Evolutionary conservation across 2,888 invertebrate species (phyloP), one percentile per base, ranked within the genome.

Genomic region (Rapana venosa): DNA sequence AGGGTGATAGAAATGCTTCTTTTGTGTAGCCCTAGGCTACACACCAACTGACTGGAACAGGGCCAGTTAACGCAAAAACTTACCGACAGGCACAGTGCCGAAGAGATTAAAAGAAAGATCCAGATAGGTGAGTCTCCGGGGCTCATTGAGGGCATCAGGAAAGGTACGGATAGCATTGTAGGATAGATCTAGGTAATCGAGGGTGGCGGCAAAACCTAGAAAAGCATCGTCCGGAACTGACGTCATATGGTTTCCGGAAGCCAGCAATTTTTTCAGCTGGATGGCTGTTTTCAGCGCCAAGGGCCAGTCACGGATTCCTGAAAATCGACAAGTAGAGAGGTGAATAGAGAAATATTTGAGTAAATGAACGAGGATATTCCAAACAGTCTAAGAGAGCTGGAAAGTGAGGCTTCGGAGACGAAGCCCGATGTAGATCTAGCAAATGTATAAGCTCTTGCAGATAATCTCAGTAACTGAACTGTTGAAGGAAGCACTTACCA

Each of bases 41-140:
- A 26, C 66, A 66, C 6, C 2, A 66, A 26, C 66, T 22, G 66
- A 26, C 66, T 66, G 66, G 2, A 4, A 22, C 17, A 66, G 26
- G 26, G 1, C 2, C 66, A 66, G 47, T 47, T 47, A 47, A 47
- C 47, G 47, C 47, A 15, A 17, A 11, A 81, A 58, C 61, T 86
- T 6, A 87, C 87, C 87, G 1, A 17, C 66, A 32, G 89, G 89
- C 11, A 89, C 66, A 15, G 85, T 85, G 20, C 74, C 74, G 20
- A 89, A 84, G 22, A 74, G 66, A 20, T 89, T 89, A 74, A 89
- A 89, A 74, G 89, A 89, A 26, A 89, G 70, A n/a, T 89, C 89
- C 4, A 89, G 74, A 36, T 83, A 26, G 30, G 26, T 70, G 36
- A 89, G 70, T 17, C n/a, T 32, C 32, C 89, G 61, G 0, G 66